Evolutionary conservation across 2,888 invertebrate genomes (phyloP).

Genomic region (Reticulitermes lucifugus): DNA sequence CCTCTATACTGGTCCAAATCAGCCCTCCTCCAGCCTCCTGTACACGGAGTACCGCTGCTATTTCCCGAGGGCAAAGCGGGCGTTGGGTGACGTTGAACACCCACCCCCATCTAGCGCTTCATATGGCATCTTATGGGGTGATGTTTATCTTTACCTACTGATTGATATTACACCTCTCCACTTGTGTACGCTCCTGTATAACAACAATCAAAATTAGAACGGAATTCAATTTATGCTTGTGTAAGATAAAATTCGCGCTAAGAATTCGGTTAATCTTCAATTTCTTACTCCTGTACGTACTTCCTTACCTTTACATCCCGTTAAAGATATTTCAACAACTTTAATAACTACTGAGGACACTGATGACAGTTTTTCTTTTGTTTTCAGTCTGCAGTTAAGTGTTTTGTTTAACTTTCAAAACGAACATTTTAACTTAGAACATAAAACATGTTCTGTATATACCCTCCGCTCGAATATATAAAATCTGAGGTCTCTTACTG

Average conservation of each 20-base stretch:
- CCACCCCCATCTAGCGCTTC: no score
- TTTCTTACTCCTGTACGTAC: not conserved
- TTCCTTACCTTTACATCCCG: not conserved
- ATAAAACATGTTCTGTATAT: not conserved
- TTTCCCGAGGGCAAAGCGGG: no score
- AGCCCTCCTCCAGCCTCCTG: no score
- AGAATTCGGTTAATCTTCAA: not conserved
- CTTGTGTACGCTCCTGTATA: not conserved
- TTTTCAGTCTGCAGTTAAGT: not conserved
- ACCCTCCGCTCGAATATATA: not conserved
- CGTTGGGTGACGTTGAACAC: no score
- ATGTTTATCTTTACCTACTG: no score
- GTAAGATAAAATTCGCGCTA: not conserved
- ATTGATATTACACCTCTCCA: no score
- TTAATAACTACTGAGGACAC: not conserved
- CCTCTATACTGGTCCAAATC: no score
- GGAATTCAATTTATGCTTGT: not conserved
- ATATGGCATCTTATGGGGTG: no score
- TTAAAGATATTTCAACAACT: slow-evolving; percentile 10
- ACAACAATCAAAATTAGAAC: not conserved
- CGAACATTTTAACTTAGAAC: not conserved
- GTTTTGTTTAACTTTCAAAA: slow-evolving; percentile 8
- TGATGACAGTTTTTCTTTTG: not conserved
- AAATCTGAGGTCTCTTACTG: not conserved
- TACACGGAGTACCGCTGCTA: no score